Evolutionary conservation across 1,140 invertebrate species (phyloP).

Genomic region (Temnothorax nylanderi): DNA sequence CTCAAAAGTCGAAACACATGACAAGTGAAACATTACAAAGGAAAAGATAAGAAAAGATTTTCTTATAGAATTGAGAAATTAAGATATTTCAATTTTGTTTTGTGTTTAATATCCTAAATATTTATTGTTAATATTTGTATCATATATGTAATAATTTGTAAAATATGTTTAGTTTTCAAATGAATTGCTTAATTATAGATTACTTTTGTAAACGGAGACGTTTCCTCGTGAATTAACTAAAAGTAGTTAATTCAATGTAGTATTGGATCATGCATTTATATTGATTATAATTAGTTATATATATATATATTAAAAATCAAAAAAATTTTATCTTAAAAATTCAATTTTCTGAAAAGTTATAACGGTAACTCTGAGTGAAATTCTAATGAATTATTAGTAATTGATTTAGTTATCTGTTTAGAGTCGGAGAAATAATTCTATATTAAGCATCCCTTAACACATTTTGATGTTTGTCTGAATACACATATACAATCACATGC

Average conservation of each 20-base stretch:
- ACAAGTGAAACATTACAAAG: neutral
- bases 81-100: neutral
- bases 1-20: neutral
- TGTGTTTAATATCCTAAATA: neutral
- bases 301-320: too few relatives aligned
- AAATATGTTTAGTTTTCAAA: neutral
- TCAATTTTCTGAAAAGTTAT: neutral
- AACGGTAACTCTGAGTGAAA: neutral
- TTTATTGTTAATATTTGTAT: neutral
- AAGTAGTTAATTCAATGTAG: neutral
- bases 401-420: neutral
- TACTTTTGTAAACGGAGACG: neutral
- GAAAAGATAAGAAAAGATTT: neutral
- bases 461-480: conserved; percentile 21
- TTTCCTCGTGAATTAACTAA: neutral
- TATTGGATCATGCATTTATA: neutral
- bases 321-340: neutral
- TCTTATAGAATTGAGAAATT: neutral
- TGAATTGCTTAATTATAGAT: neutral
- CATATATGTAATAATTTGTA: neutral
- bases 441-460: neutral
- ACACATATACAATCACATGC: neutral
- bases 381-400: neutral
- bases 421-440: neutral
- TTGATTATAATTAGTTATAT: neutral